A percentile compares a stretch with the other conserved stretches of the same genome.
These are phyloP conservation scores for Acomys russatus DNA, from an alignment of 2,797 vertebrate species.

Conservation along the genomic window DNA sequence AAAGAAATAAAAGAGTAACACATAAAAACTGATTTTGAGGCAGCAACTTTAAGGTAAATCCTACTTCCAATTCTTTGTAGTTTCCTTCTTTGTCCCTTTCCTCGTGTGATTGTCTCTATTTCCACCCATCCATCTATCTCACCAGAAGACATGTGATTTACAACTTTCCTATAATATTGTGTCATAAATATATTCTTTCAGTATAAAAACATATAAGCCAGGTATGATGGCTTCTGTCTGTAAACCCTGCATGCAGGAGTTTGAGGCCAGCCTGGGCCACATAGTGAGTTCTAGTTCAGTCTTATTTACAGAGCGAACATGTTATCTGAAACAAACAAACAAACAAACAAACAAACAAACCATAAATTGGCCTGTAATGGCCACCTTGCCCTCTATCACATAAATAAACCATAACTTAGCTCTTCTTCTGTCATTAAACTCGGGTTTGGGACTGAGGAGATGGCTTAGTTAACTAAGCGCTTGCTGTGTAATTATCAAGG, in stretches of 20 bases:
- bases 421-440: background rate
- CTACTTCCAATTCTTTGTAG: background rate
- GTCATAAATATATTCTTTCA: background rate
- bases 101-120: background rate
- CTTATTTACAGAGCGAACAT: background rate
- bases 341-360: background rate
- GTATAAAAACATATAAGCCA: background rate
- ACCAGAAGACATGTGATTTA: background rate
- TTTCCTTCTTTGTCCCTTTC: background rate
- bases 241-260: background rate
- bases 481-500: background rate
- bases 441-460: background rate
- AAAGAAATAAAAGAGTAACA: slow-evolving; percentile 59
- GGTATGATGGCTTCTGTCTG: background rate
- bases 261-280: background rate
- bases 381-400: background rate
- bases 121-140: background rate
- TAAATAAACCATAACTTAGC: background rate
- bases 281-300: background rate
- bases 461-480: background rate
- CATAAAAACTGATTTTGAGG: background rate
- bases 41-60: background rate
- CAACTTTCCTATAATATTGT: background rate
- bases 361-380: background rate
- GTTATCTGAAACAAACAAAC: background rate